phyloP scores from a whole-genome alignment of 2,113 vertebrate species.

The Eupsittula cactorum region DNA sequence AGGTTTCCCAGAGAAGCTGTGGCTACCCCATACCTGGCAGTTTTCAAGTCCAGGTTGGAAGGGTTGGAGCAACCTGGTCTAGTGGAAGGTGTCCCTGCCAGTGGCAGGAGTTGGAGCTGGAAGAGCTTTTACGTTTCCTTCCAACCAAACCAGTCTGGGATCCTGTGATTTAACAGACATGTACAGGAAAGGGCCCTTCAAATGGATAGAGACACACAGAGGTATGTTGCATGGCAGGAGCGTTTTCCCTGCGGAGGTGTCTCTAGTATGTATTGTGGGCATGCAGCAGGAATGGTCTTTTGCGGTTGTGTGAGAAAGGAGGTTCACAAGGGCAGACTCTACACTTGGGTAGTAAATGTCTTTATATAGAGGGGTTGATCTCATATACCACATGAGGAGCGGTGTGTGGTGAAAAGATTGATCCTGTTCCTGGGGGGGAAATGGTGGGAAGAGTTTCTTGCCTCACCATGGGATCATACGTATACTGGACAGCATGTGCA shows the following conservation, averaged over 20 bases:
- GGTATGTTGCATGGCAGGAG: neutral
- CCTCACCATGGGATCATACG: neutral
- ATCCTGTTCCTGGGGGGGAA: accelerated
- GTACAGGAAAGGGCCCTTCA: neutral
- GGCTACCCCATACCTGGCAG: too few species aligned
- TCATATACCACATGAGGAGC: neutral
- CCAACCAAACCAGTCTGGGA: neutral
- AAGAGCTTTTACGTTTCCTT: neutral
- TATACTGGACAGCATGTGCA: neutral
- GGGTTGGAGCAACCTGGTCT: neutral
- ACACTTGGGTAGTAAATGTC: neutral
- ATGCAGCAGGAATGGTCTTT: neutral
- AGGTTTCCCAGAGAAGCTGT: neutral
- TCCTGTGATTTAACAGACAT: neutral
- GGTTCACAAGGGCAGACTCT: neutral
- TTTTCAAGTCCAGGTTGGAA: too few species aligned
- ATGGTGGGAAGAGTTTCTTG: neutral
- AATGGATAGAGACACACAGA: neutral
- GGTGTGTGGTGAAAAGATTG: neutral
- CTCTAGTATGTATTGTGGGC: neutral
- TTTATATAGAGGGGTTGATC: neutral
- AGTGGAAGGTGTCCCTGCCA: neutral
- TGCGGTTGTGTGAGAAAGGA: neutral
- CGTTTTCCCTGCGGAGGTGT: neutral
- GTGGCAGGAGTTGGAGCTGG: neutral